These are phyloP conservation scores for Zaprionus camerounensis DNA, from an alignment of 1,140 invertebrate genomes.

Conservation along the genomic window DNA sequence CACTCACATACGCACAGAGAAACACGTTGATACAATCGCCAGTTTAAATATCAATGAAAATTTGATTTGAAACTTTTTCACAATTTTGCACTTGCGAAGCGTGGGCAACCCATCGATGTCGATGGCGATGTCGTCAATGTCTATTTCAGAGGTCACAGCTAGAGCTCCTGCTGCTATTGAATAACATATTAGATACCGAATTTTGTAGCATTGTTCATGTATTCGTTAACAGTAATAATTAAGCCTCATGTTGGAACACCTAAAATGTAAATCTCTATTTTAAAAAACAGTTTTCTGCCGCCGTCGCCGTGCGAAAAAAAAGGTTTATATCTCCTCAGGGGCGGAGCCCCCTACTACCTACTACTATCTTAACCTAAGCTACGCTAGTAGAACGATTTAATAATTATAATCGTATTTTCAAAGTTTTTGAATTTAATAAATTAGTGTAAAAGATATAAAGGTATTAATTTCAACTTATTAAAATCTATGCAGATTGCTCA, in stretches of 20 bases:
- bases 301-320: no score
- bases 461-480: not conserved
- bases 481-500: not conserved
- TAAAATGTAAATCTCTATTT: no score
- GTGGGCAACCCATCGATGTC: constrained; percentile 45
- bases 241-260: no score
- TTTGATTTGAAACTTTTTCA: constrained; percentile 77
- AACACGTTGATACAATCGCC: constrained; percentile 12
- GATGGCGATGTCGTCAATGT: constrained; percentile 37
- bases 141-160: constrained; percentile 66
- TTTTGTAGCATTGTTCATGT: constrained; percentile 7
- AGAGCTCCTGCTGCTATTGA: not conserved
- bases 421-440: not conserved
- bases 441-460: not conserved
- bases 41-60: constrained; percentile 74
- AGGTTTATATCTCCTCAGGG: no score
- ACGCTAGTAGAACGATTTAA: not conserved
- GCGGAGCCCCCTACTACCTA: no score
- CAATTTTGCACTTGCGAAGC: constrained; percentile 68
- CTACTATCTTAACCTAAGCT: no score
- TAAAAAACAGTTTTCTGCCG: no score
- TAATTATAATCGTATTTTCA: not conserved
- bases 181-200: not conserved
- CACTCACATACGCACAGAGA: constrained; percentile 19
- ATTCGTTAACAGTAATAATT: not conserved